These are phyloP conservation scores for Amniataba percoides DNA, from an alignment of 2,797 vertebrate species.

Conservation along the genomic window DNA sequence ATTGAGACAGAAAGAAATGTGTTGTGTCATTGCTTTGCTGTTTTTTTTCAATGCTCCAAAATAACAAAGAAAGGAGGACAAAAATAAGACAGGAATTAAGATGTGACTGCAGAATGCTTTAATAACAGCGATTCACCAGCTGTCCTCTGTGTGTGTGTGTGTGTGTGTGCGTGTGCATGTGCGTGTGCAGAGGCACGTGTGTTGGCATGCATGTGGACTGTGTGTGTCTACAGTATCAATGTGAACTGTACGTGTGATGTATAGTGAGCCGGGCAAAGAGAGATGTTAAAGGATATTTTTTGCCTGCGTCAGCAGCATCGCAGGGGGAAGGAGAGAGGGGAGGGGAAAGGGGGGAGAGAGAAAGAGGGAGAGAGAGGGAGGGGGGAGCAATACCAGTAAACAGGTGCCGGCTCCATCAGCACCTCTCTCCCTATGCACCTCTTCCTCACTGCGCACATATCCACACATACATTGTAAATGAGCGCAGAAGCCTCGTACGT, in stretches of 20 bases:
- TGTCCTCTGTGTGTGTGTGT: slow-evolving; percentile 16
- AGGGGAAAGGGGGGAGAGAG: slow-evolving; percentile 60
- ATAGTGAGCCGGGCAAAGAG: slow-evolving; percentile 74
- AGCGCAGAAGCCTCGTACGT: neutral
- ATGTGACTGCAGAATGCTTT: slow-evolving; percentile 26
- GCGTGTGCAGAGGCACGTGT: slow-evolving; percentile 28
- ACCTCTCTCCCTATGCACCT: slow-evolving; percentile 62
- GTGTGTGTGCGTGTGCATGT: slow-evolving; percentile 2
- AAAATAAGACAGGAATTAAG: slow-evolving; percentile 32
- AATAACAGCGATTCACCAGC: slow-evolving; percentile 24
- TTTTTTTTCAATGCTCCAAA: neutral
- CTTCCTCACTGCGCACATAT: slow-evolving; percentile 46
- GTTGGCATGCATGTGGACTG: slow-evolving; percentile 33
- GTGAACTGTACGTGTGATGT: slow-evolving; percentile 70
- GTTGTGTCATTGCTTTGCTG: slow-evolving; percentile 1
- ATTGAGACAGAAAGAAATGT: neutral
- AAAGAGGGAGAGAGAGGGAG: slow-evolving; percentile 54
- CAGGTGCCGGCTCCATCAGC: slow-evolving; percentile 78
- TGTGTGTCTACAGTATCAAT: slow-evolving; percentile 48
- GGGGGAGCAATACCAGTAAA: slow-evolving; percentile 75
- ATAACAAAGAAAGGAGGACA: neutral
- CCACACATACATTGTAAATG: slow-evolving; percentile 30
- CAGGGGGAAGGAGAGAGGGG: slow-evolving; percentile 78
- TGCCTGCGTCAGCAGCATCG: slow-evolving; percentile 88
- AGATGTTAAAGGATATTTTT: slow-evolving; percentile 82